These are phyloP conservation scores for Drosophila parvula DNA, from an alignment of 1,140 invertebrate species.

Conservation along the genomic window DNA sequence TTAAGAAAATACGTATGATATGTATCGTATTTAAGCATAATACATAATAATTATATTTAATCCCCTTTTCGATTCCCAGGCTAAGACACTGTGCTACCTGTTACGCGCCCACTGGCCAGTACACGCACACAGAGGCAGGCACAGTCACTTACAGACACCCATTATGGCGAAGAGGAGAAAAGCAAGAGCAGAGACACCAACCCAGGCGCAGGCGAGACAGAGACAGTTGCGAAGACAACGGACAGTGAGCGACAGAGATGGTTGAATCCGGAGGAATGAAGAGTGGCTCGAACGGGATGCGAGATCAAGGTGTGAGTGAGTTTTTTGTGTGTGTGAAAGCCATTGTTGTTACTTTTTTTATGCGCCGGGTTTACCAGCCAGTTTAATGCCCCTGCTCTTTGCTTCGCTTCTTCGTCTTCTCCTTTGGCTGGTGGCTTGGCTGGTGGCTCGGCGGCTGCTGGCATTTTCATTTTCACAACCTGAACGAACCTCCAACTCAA, in stretches of 20 bases:
- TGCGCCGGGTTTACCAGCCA: slow-evolving; percentile 19
- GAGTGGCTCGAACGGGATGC: slow-evolving; percentile 12
- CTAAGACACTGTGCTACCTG: not conserved
- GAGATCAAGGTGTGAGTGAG: not conserved
- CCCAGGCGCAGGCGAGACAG: not conserved
- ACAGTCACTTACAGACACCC: not conserved
- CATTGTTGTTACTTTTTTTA: slow-evolving; percentile 23
- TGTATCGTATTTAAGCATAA: too few relatives aligned
- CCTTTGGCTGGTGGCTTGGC: not conserved
- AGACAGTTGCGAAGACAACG: slow-evolving; percentile 1
- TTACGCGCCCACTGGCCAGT: not conserved
- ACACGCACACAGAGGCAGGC: not conserved
- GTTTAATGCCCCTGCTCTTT: slow-evolving; percentile 25
- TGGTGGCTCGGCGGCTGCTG: not conserved
- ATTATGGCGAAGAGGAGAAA: not conserved
- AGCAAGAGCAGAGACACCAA: not conserved
- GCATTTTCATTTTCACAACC: slow-evolving; percentile 24
- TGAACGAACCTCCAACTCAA: slow-evolving; percentile 21
- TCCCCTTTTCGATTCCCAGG: not conserved
- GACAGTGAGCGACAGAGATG: slow-evolving; percentile 3
- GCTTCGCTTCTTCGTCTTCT: slow-evolving; percentile 9
- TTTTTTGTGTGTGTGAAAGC: slow-evolving; percentile 1
- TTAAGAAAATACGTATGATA: too few relatives aligned
- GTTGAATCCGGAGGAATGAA: not conserved
- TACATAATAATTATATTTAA: not conserved